Conservation (phyloP, 2,797 vertebrate species). For the Carapus acus region DNA sequence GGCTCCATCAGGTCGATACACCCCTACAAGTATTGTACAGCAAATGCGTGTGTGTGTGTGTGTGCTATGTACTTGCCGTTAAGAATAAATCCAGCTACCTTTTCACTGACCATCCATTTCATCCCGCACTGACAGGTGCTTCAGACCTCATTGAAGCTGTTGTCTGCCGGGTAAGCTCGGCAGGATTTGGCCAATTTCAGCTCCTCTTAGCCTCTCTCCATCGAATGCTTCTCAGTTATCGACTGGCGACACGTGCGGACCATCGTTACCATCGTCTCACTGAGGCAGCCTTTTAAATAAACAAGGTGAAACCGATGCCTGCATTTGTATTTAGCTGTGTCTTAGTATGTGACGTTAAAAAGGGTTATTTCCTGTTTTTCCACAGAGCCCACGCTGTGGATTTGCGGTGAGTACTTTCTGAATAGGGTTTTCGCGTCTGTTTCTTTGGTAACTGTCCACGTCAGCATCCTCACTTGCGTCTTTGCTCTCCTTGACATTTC, state of each 20-base stretch:
- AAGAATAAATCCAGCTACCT: constrained; percentile 7
- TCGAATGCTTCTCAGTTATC: constrained; percentile 25
- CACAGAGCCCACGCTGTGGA: background rate
- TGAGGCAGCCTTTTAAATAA: constrained; percentile 14
- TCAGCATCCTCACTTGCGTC: constrained; percentile 9
- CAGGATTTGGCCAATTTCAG: constrained; percentile 30
- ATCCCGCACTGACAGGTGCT: constrained; percentile 13
- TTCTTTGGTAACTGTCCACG: constrained; percentile 7
- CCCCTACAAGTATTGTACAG: no score
- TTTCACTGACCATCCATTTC: constrained; percentile 11
- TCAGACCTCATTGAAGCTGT: constrained; percentile 18
- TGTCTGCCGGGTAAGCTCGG: constrained; percentile 27
- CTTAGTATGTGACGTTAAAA: background rate
- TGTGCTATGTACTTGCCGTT: background rate
- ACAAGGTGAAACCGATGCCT: constrained; percentile 9
- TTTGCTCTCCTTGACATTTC: constrained; percentile 42
- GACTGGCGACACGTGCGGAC: constrained; percentile 16
- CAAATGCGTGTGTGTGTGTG: constrained; percentile 1
- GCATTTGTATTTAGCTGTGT: background rate
- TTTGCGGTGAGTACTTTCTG: background rate
- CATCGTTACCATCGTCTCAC: background rate
- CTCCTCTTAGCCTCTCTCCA: constrained; percentile 15
- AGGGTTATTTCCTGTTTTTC: background rate
- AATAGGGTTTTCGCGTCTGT: background rate
- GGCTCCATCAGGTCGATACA: no score